Evolutionary conservation across 1,140 invertebrate genomes (phyloP).

Genomic region (Leguminivora glycinivorella): DNA sequence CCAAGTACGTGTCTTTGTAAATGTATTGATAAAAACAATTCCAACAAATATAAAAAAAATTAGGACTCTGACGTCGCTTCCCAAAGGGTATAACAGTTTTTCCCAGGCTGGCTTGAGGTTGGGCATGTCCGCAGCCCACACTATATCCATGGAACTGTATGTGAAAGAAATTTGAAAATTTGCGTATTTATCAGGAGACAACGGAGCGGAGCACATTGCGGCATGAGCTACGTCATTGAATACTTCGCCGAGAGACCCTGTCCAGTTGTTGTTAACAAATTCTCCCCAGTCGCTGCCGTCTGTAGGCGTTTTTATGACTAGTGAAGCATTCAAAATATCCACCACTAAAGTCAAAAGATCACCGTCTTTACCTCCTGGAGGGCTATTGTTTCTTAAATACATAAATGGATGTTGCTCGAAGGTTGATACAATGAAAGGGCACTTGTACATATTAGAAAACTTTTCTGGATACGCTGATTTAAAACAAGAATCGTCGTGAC

Average conservation of each 20-base stretch:
- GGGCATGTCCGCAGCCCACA: conserved; percentile 53
- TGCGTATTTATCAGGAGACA: conserved; percentile 47
- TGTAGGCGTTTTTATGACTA: conserved; percentile 41
- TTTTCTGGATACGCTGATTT: conserved; percentile 46
- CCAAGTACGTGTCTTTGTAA: conserved; percentile 42
- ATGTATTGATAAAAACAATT: conserved; percentile 42
- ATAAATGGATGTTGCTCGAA: conserved; percentile 61
- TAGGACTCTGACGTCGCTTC: conserved; percentile 40
- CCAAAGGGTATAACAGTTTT: conserved; percentile 57
- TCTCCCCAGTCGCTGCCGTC: conserved; percentile 43
- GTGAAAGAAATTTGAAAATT: conserved; percentile 61
- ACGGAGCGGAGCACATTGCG: conserved; percentile 51
- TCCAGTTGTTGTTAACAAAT: conserved; percentile 55
- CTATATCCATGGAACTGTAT: conserved; percentile 60
- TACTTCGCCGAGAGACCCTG: conserved; percentile 57
- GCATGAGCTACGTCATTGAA: conserved; percentile 46
- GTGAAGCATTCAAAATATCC: conserved; percentile 50
- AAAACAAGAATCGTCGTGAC: conserved; percentile 46
- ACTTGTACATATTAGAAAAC: conserved; percentile 49
- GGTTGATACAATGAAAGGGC: conserved; percentile 52
- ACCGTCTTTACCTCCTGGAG: conserved; percentile 47
- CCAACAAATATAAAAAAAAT: conserved; percentile 48
- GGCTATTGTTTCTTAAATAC: conserved; percentile 44
- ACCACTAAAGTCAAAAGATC: conserved; percentile 48
- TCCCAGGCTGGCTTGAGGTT: conserved; percentile 46